A percentile compares a stretch with the other conserved stretches of the same genome.
phyloP scores from a whole-genome alignment of 2,113 vertebrate species.

The Suricata suricatta region DNA sequence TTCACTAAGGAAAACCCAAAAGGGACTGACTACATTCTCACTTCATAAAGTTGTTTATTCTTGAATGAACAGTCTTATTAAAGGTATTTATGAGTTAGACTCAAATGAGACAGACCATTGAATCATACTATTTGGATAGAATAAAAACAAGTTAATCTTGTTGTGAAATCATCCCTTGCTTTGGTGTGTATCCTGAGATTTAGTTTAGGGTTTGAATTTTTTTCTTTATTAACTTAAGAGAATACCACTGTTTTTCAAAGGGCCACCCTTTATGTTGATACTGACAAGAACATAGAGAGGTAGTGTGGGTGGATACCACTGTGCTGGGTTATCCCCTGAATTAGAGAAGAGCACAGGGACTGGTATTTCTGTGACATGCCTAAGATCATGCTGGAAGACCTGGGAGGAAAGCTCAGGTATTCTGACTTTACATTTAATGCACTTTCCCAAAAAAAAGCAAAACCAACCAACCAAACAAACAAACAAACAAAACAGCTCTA shows the following conservation, averaged over 20 bases:
- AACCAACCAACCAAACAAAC: too few species aligned
- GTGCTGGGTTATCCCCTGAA: neutral
- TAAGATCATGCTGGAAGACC: neutral
- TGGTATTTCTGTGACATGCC: neutral
- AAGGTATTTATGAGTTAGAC: neutral
- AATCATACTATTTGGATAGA: neutral
- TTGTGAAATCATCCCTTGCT: neutral
- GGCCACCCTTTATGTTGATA: neutral
- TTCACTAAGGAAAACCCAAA: neutral
- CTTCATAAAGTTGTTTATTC: neutral
- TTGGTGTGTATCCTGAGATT: neutral
- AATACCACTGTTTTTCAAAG: neutral
- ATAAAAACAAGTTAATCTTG: neutral
- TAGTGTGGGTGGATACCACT: neutral
- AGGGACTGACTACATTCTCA: neutral
- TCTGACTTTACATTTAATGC: neutral
- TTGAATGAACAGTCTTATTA: neutral
- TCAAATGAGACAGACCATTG: neutral
- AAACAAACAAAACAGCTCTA: neutral
- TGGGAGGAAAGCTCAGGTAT: neutral
- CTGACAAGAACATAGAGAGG: neutral
- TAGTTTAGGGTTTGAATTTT: neutral
- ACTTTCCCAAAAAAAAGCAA: neutral
- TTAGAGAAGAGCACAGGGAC: neutral
- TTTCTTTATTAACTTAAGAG: neutral